A percentile compares a stretch with the other conserved stretches of the same genome.
phyloP scores from a whole-genome alignment of 2,113 vertebrate species.

The Burhinus oedicnemus region DNA sequence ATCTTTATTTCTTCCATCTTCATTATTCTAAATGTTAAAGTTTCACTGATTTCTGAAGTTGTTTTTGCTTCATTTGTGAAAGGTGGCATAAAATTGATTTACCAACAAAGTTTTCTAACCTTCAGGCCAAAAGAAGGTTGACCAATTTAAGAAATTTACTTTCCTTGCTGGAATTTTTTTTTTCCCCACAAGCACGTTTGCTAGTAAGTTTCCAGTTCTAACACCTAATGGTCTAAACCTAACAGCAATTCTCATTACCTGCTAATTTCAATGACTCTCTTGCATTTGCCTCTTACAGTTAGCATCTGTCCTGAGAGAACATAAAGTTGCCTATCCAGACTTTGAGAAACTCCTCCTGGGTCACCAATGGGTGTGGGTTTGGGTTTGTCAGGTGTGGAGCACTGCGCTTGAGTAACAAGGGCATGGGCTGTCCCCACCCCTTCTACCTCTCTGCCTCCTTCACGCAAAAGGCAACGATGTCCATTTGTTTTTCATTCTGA shows the following conservation, averaged over 20 bases:
- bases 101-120: not conserved
- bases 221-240: not conserved
- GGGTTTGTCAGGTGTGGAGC: accelerated
- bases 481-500: not conserved
- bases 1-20: not conserved
- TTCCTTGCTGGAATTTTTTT: not conserved
- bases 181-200: not conserved
- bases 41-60: not conserved
- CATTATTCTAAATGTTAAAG: not conserved
- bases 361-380: too few relatives aligned
- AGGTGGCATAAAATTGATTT: not conserved
- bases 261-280: not conserved
- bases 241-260: not conserved
- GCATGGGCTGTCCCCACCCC: accelerated
- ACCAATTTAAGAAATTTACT: not conserved
- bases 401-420: accelerated
- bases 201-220: not conserved
- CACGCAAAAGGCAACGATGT: accelerated
- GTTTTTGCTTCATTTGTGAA: not conserved
- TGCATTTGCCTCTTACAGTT: not conserved
- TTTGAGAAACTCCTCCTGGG: not conserved
- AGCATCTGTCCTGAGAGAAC: not conserved
- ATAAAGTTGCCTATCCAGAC: not conserved
- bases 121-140: not conserved
- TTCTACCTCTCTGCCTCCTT: not conserved